A percentile compares a stretch with the other conserved stretches of the same genome.
Conservation (phyloP, 2,113 vertebrate species). For the Emydocephalus ijimae region DNA sequence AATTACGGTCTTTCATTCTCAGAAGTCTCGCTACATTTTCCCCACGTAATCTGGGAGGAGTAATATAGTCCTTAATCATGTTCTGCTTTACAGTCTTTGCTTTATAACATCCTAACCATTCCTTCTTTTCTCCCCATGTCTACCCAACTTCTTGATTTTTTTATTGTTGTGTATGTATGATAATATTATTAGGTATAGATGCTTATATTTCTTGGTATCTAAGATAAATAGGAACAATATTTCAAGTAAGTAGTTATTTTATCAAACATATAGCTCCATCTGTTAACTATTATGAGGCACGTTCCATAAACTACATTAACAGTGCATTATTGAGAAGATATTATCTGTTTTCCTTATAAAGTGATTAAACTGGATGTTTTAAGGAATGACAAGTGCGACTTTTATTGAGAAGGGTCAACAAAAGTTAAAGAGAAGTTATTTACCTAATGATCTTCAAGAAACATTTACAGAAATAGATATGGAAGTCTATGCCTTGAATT, state of each 20-base stretch:
- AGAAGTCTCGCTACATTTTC: background rate
- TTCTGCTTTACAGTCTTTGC: background rate
- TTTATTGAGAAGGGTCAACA: background rate
- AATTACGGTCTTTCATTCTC: background rate
- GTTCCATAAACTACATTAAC: background rate
- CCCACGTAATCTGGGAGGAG: background rate
- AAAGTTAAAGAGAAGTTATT: background rate
- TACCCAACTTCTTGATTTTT: background rate
- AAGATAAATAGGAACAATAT: background rate
- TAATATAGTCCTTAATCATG: background rate
- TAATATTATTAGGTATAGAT: background rate
- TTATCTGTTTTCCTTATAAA: background rate
- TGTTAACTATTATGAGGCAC: background rate
- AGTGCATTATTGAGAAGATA: background rate
- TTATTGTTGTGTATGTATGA: background rate
- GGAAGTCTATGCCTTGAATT: background rate
- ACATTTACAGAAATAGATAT: background rate
- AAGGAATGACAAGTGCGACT: background rate
- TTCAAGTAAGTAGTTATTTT: background rate
- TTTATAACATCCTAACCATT: background rate
- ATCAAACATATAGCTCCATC: background rate
- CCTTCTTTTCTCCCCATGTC: background rate
- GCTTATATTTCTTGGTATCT: background rate
- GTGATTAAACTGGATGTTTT: background rate
- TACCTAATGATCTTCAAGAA: background rate